Conservation (phyloP, 2,888 invertebrate genomes). For the Luperina nickerlii region DNA sequence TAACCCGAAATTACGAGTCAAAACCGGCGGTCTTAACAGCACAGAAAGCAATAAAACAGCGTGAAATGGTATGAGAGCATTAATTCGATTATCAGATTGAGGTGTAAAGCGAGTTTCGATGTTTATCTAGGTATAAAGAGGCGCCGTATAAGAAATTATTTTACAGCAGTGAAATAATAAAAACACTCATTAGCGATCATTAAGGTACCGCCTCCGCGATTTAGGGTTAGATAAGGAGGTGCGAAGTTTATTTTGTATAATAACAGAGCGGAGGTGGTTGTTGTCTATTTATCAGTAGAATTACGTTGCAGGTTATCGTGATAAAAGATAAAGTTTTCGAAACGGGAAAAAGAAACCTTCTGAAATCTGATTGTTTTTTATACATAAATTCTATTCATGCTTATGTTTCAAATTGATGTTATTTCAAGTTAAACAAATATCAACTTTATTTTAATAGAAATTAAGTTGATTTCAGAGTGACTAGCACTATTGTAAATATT, state of each 20-base stretch:
- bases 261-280: conserved; percentile 74
- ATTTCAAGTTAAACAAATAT: too few species aligned
- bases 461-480: too few species aligned
- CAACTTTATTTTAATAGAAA: too few species aligned
- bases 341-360: conserved; percentile 31
- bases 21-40: conserved; percentile 85
- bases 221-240: conserved; percentile 84
- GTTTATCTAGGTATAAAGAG: conserved; percentile 90
- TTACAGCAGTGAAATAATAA: conserved; percentile 90
- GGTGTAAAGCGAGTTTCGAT: conserved; percentile 90
- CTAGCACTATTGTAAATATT: too few species aligned
- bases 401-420: too few species aligned
- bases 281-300: conserved; percentile 77
- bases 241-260: conserved; percentile 85
- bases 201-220: conserved; percentile 87
- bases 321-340: conserved; percentile 50
- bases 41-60: conserved; percentile 89
- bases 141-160: conserved; percentile 89
- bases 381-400: too few species aligned
- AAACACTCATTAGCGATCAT: conserved; percentile 90
- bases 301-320: conserved; percentile 43
- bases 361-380: conserved; percentile 30
- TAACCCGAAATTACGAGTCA: conserved; percentile 87
- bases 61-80: conserved; percentile 89
- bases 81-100: conserved; percentile 90